Base-by-base conservation (phyloP, 2,113 vertebrate genomes). In the Corydoras sp. region DNA sequence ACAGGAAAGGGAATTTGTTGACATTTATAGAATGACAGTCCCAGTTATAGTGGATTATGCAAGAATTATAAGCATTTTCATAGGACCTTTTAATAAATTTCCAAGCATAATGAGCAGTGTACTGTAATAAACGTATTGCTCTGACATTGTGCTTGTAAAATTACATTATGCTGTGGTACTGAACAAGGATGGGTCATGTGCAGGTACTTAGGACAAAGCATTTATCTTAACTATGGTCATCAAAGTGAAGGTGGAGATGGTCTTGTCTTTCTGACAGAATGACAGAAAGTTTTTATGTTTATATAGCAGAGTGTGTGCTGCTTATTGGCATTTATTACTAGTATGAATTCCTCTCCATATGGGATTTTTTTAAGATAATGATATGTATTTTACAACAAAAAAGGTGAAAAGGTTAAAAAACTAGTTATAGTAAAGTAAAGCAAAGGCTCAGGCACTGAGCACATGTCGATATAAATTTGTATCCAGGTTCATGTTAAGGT, bases 91-190 rank as follows among this genome's bases (percentile, higher is more conserved):
- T 32, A 67, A 60, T 62, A 65, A 55, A 43, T 43, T 53, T 53
- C 10, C 31, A 65, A 61, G 61, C 60, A 43, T 70, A 66, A 60
- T 61, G 69, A 74, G 65, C 64, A 71, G 73, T 70, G 11, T 43
- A 12, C 32, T 64, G 50, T 58, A 78, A 68, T 64, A 14, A 32
- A 48, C 50, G 75, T 14, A 59, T 55, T 61, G 63, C 58, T 30
- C 55, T 29, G 31, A 71, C 51, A 13, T 9, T 51, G 62, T 30
- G 12, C 54, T n/a, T 14, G 10, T 53, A 3, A 14, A 53, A 53
- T 12, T 43, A 43, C 35, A 43, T 43, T 43, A 43, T 8, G 35
- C 35, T 43, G 4, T 43, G 35, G 35, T 8, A 43, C 35, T 43
- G 35, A 43, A 43, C 35, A 43, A 43, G 4, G 35, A 43, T 43